phyloP scores from a whole-genome alignment of 2,113 vertebrate species.

The Pungitius pungitius region DNA sequence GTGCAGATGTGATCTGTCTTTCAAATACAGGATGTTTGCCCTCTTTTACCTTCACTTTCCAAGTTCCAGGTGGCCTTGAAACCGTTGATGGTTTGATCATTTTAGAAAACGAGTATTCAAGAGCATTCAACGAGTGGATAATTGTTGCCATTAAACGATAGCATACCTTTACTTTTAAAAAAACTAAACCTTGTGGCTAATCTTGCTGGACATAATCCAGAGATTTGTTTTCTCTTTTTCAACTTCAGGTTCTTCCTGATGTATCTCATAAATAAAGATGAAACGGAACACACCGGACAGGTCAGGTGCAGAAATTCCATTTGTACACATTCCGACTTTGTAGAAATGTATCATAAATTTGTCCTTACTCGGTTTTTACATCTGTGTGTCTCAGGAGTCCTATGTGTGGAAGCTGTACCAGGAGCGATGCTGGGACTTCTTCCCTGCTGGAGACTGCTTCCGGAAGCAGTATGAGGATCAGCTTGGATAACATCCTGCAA shows the following conservation, averaged over 20 bases:
- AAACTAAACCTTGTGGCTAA: neutral
- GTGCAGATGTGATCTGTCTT: neutral
- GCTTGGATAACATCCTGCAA: conserved; percentile 80
- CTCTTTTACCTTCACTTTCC: neutral
- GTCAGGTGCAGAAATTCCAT: conserved; percentile 64
- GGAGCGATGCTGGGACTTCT: conserved; percentile 94
- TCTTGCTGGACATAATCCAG: neutral
- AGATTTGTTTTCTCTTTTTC: neutral
- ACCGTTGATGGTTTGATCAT: neutral
- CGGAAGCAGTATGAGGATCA: conserved; percentile 95
- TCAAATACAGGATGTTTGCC: neutral
- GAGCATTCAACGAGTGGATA: neutral
- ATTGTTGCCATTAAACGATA: neutral
- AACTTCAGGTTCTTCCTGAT: conserved; percentile 91
- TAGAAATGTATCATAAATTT: neutral
- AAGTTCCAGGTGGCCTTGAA: neutral
- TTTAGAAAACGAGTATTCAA: neutral
- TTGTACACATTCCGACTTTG: neutral
- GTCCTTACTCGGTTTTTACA: neutral
- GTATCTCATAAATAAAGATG: conserved; percentile 96
- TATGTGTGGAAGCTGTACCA: conserved; percentile 97
- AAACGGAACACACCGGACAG: conserved; percentile 95
- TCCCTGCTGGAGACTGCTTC: conserved; percentile 93
- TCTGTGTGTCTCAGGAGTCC: conserved; percentile 81
- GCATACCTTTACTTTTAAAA: neutral